Base-by-base conservation (phyloP, 2,888 invertebrate genomes). In the Drosophila leonis region DNA sequence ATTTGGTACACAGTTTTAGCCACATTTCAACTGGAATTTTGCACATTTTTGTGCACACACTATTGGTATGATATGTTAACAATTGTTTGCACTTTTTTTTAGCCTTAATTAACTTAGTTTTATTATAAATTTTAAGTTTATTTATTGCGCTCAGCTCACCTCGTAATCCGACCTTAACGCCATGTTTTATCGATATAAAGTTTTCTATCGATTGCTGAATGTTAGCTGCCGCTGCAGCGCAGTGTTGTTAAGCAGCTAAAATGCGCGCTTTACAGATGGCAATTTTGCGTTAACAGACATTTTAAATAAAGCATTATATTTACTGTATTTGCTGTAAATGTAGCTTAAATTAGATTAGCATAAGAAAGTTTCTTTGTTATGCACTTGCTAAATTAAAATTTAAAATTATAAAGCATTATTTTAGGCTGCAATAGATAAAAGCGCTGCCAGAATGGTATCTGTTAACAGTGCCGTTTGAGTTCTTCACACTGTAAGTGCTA, bases 131-230 rank as follows among this genome's bases (percentile, higher is more conserved):
- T 79, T 82, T 75, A 65, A 61, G 63, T 60, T 78, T 78, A 82
- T 70, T 77, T 80, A 56, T 70, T 74, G 72, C 75, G 86, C 93
- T 92, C 86, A 76, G 86, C 92, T 92, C 87, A 92, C 92, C 92
- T 92, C 93, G 90, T 90, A 92, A 84, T 92, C 91, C 83, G 93
- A 92, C 91, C 92, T 92, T 82, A 91, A 90, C 90, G 92, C 92
- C 93, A 93, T 93, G 84, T 92, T 92, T 85, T 86, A 90, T 79
- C 83, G 82, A 82, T 79, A 72, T 78, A 51, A 61, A 37, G 1
- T 44, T 13, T 65, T 39, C 4, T 80, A 78, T 80, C 82, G 79
- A 82, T 79, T 42, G 55, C 51, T 48, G n/a, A 31, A 42, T 52
- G 29, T 49, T 56, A 20, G 18, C 18, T 33, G 24, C 20, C 51